Base-by-base conservation (phyloP, 2,797 vertebrate genomes). In the Holocentrus rufus region DNA sequence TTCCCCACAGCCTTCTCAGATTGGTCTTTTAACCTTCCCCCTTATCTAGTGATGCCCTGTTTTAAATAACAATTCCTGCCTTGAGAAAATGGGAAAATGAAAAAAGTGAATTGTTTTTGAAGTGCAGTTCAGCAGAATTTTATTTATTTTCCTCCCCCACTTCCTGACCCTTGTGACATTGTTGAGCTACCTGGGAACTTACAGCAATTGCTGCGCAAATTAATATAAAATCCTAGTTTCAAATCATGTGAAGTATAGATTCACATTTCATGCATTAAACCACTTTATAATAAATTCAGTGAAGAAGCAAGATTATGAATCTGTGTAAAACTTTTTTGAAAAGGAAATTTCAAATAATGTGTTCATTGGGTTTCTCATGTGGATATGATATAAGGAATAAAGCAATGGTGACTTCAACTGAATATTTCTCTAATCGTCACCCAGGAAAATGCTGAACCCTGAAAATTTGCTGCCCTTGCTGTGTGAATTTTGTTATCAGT, bases 11-110 rank as follows among this genome's bases (percentile, higher is more conserved):
- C 64, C 59, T 71, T 78, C 74, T 69, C 59, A 76, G 80, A 86
- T 77, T 62, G 75, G 65, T 69, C 55, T 72, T 70, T 59, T 80
- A 85, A 75, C 71, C 49, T 60, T 70, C 56, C 58, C 58, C 60
- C 69, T 74, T 77, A 69, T 83, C 79, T 47, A 65, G 34, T 22
- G 67, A 69, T 64, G 67, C 25, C 25, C 15, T 30, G 18, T 20
- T 66, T 77, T 46, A 73, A 80, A 83, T 72, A 72, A 78, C 75
- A 66, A 70, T 49, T 44, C 7, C 31, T 13, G 18, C 30, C 23
- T 54, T 58, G 61, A 66, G 42, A 56, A 76, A 56, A 77, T 69
- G 36, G 20, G 58, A 54, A 30, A 39, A 60, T 20, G 15, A 54
- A 73, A 69, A 70, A 46, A n/a, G 50, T 7, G 54, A 69, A 63